These are phyloP conservation scores for Calliopum simillimum DNA, from an alignment of 2,888 invertebrate genomes.

Conservation along the genomic window DNA sequence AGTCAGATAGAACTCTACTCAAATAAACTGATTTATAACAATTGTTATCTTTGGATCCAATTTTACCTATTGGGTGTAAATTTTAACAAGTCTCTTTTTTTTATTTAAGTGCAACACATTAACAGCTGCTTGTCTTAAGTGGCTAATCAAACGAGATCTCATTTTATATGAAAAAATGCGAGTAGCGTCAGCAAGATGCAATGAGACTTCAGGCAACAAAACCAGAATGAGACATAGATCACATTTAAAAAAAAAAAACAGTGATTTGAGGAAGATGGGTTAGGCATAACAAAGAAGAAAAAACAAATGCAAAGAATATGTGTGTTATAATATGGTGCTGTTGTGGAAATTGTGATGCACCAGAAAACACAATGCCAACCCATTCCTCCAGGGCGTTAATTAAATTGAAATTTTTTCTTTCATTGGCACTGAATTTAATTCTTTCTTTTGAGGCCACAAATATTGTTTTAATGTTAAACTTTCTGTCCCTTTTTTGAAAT, in stretches of 20 bases:
- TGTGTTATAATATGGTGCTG: background rate
- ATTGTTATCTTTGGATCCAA: too few relatives aligned
- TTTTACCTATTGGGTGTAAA: too few relatives aligned
- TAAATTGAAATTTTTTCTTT: too few relatives aligned
- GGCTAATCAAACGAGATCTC: conserved; percentile 23
- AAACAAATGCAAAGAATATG: background rate
- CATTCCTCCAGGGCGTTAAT: conserved; percentile 7
- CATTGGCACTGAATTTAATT: too few relatives aligned
- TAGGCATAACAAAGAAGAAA: background rate
- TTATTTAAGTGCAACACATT: conserved; percentile 9
- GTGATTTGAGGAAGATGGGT: background rate
- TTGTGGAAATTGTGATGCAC: background rate
- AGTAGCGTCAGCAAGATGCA: conserved; percentile 14
- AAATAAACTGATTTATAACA: too few relatives aligned
- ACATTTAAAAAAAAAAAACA: background rate
- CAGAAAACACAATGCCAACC: conserved; percentile 23
- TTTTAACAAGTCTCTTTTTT: background rate
- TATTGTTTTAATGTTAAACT: too few relatives aligned
- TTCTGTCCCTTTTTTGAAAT: too few relatives aligned
- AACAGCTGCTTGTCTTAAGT: conserved; percentile 31
- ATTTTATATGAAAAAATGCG: conserved; percentile 17
- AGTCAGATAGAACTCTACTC: too few relatives aligned
- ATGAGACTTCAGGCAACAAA: background rate
- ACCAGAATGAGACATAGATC: background rate
- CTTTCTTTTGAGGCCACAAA: too few relatives aligned